Conservation (phyloP, 2,888 invertebrate genomes). For the Vanessa cardui region DNA sequence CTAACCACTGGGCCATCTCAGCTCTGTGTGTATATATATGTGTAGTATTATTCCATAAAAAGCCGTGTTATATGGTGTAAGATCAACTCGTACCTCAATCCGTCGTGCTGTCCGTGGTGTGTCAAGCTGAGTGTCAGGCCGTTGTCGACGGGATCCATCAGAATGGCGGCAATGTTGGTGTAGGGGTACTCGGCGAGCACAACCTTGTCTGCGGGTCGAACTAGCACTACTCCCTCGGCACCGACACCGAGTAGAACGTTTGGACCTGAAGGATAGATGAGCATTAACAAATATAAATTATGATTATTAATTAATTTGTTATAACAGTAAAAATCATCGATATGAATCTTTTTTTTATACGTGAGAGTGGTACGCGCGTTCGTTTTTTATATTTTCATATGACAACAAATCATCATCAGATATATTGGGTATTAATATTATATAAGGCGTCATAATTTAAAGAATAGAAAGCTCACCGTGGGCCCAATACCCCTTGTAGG, state of each 20-base stretch:
- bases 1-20: no score
- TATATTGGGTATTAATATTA: no score
- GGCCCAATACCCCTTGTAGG: conserved; percentile 96
- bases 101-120: conserved; percentile 83
- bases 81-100: conserved; percentile 72
- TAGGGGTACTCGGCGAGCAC: conserved; percentile 96
- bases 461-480: conserved; percentile 83
- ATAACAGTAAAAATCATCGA: background rate
- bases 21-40: no score
- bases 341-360: no score
- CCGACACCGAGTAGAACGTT: conserved; percentile 92
- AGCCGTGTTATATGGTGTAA: no score
- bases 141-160: conserved; percentile 95
- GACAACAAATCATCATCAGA: no score
- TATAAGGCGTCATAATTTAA: background rate
- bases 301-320: background rate
- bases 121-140: conserved; percentile 95
- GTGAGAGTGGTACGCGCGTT: no score
- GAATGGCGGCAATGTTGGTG: conserved; percentile 94
- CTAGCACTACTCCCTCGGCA: conserved; percentile 94
- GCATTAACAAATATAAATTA: background rate
- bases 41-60: no score
- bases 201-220: conserved; percentile 95
- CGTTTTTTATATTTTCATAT: no score
- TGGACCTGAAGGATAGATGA: conserved; percentile 62